Evolutionary conservation across 2,888 invertebrate species (phyloP).

Genomic region (Rugalucina vietnamica): DNA sequence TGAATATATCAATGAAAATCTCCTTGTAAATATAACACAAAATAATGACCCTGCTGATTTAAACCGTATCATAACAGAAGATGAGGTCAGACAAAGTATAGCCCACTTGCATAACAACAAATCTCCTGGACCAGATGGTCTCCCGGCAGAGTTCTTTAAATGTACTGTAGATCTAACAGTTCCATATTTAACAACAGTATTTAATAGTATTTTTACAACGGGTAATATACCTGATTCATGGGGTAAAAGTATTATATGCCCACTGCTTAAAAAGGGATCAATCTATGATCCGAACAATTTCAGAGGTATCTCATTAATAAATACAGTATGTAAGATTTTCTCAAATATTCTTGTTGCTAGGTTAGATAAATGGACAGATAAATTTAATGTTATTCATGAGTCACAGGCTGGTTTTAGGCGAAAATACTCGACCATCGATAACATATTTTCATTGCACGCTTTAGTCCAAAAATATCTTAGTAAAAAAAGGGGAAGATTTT

Average conservation of each 20-base stretch:
- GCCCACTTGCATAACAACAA: no score
- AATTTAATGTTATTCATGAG: background rate
- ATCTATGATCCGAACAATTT: background rate
- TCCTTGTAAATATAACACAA: no score
- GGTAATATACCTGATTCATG: no score
- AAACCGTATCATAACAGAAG: no score
- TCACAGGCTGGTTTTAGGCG: background rate
- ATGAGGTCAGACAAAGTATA: no score
- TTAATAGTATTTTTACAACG: constrained; percentile 17
- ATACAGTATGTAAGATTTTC: background rate
- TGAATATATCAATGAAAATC: no score
- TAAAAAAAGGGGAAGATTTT: background rate
- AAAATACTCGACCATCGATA: background rate
- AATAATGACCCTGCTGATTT: no score
- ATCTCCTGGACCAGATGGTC: no score
- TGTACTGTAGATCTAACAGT: background rate
- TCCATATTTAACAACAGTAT: constrained; percentile 1
- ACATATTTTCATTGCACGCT: background rate
- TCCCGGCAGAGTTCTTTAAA: no score
- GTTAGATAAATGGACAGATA: background rate
- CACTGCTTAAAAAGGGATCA: background rate
- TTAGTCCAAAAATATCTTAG: background rate
- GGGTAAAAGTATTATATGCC: no score
- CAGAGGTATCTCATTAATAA: background rate
- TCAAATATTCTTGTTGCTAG: background rate